Evolutionary conservation across 2,888 invertebrate genomes (phyloP), one percentile per base, ranked within the genome.

Genomic region (Pherbina coryleti): DNA sequence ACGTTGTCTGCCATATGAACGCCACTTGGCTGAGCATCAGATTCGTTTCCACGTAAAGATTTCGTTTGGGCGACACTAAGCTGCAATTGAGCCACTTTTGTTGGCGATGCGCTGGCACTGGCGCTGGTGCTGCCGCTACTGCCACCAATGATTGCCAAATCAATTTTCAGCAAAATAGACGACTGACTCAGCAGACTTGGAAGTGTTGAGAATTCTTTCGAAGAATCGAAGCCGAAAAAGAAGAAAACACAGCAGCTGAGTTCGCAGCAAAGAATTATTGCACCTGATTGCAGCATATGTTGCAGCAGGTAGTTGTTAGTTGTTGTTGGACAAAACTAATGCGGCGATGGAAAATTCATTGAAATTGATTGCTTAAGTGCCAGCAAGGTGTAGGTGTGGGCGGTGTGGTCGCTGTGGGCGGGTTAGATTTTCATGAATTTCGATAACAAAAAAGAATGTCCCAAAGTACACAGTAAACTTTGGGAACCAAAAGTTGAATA

Each of bases 291-390:
- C 62, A 62, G 49, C 62, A 62, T 62, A 49, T 49, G 57, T 44
- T 57, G 57, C 25, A 34, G 49, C 67, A 49, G 44, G 69, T 71
- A 28, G 19, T 11, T 55, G 53, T 19, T 64, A 37, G 44, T 72
- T 55, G 75, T 72, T 66, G 17, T 69, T 73, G 55, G 11, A 11
- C 14, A 44, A 11, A 44, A 28, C 44, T 34, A 73, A 78, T 75
- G 71, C 71, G 75, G 77, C 79, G 78, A 80, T 75, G 75, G 44
- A 74, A 74, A 72, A 51, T 62, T 60, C 62, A 74, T 49, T 74
- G 62, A 64, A 74, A 74, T 22, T 64, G 44, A 74, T 74, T 62
- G 62, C 62, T 49, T 9, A 44, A 37, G 44, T 22, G 62, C 14
- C 31, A 8, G 8, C n/a, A 8, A 17, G 37, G 19, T 2, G 19